Conservation (phyloP, 2,888 invertebrate species). For the Mythimna lalbum region DNA sequence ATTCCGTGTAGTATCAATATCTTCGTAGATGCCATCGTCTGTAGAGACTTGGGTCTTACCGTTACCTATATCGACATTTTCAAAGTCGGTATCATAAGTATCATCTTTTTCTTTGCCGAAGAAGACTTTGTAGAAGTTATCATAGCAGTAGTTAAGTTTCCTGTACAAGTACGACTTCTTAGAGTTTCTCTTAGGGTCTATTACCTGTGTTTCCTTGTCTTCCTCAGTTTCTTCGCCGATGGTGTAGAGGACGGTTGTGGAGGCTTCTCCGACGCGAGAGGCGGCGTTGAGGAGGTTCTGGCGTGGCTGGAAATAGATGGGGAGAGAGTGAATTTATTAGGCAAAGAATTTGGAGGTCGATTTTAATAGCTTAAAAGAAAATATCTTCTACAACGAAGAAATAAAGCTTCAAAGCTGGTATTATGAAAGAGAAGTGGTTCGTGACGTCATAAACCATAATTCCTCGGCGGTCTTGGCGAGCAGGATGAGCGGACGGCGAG, state of each 20-base stretch:
- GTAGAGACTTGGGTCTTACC: constrained; percentile 58
- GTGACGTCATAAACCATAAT: too few relatives aligned
- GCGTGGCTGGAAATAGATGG: constrained; percentile 92
- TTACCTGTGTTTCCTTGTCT: constrained; percentile 94
- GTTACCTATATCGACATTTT: constrained; percentile 53
- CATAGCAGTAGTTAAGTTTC: constrained; percentile 88
- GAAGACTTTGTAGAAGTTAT: constrained; percentile 87
- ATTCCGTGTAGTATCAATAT: constrained; percentile 78
- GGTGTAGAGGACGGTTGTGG: constrained; percentile 97
- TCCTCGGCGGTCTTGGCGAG: too few relatives aligned
- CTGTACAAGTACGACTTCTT: constrained; percentile 85
- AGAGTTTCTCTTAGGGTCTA: constrained; percentile 53
- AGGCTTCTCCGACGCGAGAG: constrained; percentile 98
- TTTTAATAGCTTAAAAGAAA: too few relatives aligned
- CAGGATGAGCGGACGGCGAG: too few relatives aligned
- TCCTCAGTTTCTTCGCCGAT: constrained; percentile 97
- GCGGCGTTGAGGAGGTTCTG: constrained; percentile 98
- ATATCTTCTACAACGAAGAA: too few relatives aligned
- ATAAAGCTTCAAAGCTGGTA: too few relatives aligned
- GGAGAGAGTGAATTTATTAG: neutral
- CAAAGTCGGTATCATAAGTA: constrained; percentile 57
- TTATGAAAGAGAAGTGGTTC: too few relatives aligned
- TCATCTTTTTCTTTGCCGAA: constrained; percentile 78
- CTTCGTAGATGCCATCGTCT: constrained; percentile 84
- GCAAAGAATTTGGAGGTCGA: too few relatives aligned